Conservation (phyloP, 1,140 invertebrate species). For the Orius insidiosus region DNA sequence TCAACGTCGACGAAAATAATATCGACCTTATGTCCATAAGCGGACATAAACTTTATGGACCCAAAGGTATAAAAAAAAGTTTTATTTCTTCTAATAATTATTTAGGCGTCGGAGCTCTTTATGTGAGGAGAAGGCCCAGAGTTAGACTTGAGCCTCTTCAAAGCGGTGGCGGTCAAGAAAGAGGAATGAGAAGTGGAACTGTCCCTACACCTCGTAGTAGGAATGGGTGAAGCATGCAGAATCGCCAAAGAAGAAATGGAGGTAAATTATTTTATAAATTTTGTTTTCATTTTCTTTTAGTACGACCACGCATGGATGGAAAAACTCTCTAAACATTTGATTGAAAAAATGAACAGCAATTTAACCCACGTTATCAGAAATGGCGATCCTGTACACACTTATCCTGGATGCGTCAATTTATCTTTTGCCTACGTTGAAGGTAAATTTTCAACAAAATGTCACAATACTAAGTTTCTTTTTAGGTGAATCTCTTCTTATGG, state of each 20-base stretch:
- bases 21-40: constrained; percentile 98
- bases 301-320: constrained; percentile 77
- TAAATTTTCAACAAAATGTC: constrained; percentile 25
- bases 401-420: constrained; percentile 94
- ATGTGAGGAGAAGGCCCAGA: constrained; percentile 78
- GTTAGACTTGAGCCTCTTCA: constrained; percentile 91
- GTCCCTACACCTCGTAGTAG: constrained; percentile 90
- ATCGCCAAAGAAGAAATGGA: constrained; percentile 72
- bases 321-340: constrained; percentile 59
- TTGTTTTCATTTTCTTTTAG: constrained; percentile 22
- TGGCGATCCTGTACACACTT: constrained; percentile 72
- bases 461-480: no score
- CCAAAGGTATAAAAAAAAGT: constrained; percentile 69
- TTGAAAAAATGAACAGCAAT: constrained; percentile 58
- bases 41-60: constrained; percentile 97
- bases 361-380: constrained; percentile 82
- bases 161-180: constrained; percentile 94
- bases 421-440: constrained; percentile 99
- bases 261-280: constrained; percentile 24
- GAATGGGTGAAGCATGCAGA: constrained; percentile 79
- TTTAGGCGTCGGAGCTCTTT: constrained; percentile 80
- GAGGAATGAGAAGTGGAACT: constrained; percentile 91
- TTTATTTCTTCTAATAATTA: not conserved
- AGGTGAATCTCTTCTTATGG: constrained; percentile 89
- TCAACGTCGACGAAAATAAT: constrained; percentile 88